Conservation (phyloP, 2,888 invertebrate species). For the Pseudeuparius sepicola region DNA sequence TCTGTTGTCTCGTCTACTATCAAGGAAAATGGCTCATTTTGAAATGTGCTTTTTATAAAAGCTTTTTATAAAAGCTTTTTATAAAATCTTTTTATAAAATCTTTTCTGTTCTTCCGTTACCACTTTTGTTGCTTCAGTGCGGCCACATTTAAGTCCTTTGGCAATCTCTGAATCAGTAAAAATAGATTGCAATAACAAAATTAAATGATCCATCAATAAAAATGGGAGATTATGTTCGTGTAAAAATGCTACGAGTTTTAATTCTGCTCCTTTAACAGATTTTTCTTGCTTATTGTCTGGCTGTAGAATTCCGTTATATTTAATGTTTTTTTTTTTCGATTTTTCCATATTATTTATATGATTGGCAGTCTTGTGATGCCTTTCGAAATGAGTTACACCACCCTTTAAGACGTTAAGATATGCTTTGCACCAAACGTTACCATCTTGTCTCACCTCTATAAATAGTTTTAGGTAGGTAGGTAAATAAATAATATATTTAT, state of each 20-base stretch:
- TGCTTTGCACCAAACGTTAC: not conserved
- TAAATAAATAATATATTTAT: no score
- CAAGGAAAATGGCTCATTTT: conserved; percentile 17
- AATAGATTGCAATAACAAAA: conserved; percentile 2
- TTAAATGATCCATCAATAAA: conserved; percentile 7
- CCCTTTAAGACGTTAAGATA: conserved; percentile 3
- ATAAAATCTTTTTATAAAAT: no score
- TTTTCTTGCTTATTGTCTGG: conserved; percentile 5
- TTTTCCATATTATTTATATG: conserved; percentile 9
- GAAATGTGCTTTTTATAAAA: conserved; percentile 14
- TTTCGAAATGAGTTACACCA: conserved; percentile 7
- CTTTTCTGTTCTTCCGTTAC: no score
- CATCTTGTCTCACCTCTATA: not conserved
- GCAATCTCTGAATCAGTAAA: conserved; percentile 17
- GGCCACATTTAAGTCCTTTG: conserved; percentile 15
- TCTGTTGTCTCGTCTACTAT: conserved; percentile 27
- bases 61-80: no score
- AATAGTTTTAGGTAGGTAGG: no score
- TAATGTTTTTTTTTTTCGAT: no score
- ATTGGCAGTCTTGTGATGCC: conserved; percentile 1
- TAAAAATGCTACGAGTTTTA: conserved; percentile 19
- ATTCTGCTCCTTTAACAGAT: conserved; percentile 14
- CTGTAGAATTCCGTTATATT: no score
- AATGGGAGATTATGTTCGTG: conserved; percentile 13
- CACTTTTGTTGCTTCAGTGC: conserved; percentile 17